phyloP scores from a whole-genome alignment of 2,113 vertebrate species.

The Sterrhoptilus dennistouni region DNA sequence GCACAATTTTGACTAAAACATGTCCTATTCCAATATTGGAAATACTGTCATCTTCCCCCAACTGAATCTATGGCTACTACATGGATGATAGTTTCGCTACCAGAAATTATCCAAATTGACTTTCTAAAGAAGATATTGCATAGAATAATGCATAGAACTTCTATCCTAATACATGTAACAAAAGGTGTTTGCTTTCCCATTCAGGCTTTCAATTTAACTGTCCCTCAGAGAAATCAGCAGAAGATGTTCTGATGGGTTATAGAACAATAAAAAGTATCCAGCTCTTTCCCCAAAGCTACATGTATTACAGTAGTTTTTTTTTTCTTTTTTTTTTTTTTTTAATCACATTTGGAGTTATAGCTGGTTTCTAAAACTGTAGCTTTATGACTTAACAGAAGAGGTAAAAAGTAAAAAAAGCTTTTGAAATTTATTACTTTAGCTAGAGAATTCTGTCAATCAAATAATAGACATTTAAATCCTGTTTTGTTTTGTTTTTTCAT shows the following conservation, averaged over 20 bases:
- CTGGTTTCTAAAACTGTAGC: neutral
- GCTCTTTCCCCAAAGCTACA: neutral
- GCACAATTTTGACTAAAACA: neutral
- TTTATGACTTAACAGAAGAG: neutral
- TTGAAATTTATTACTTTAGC: neutral
- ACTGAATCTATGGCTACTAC: neutral
- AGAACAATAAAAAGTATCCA: neutral
- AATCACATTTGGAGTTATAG: neutral
- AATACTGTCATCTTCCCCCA: neutral
- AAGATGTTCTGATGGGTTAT: neutral
- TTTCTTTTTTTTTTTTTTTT: neutral
- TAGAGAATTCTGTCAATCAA: neutral
- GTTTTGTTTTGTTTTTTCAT: neutral
- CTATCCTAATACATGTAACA: neutral
- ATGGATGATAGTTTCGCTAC: neutral
- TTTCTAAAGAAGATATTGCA: neutral
- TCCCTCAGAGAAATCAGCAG: neutral
- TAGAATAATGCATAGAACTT: neutral
- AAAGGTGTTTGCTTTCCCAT: neutral
- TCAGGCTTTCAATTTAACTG: neutral
- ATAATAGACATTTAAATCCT: neutral
- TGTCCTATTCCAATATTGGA: neutral
- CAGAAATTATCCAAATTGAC: neutral
- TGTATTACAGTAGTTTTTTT: neutral
- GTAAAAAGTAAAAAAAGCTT: neutral